A percentile compares a stretch with the other conserved stretches of the same genome.
These are phyloP conservation scores for Laothoe populi DNA, from an alignment of 2,888 invertebrate genomes.

Conservation along the genomic window DNA sequence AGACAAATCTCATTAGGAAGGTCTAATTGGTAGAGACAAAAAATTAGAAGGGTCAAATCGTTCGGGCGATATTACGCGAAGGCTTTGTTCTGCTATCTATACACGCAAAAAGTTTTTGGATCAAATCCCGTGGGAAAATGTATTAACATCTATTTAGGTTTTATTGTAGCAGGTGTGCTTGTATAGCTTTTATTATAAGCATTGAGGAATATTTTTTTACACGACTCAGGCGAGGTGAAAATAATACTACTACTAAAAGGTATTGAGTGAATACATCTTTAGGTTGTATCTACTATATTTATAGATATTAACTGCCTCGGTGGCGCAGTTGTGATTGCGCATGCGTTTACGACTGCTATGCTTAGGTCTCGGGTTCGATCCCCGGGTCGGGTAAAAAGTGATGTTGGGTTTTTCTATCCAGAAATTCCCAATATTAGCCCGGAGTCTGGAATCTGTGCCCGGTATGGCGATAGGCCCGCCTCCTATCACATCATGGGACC, in stretches of 20 bases:
- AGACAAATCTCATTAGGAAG: background rate
- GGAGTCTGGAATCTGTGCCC: too few relatives aligned
- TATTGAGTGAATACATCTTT: too few relatives aligned
- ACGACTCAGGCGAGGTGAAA: background rate
- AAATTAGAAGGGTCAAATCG: conserved; percentile 10
- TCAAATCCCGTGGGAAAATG: background rate
- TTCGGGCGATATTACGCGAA: background rate
- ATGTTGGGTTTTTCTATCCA: too few relatives aligned
- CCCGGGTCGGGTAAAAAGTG: too few relatives aligned
- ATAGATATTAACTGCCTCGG: too few relatives aligned
- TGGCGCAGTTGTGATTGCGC: too few relatives aligned
- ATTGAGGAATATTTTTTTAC: background rate
- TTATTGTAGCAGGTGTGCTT: background rate
- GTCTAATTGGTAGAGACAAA: conserved; percentile 9
- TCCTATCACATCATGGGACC: too few relatives aligned
- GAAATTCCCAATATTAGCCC: too few relatives aligned
- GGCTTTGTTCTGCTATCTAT: background rate
- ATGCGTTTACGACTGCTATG: too few relatives aligned
- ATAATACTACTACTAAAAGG: background rate
- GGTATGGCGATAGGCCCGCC: too few relatives aligned
- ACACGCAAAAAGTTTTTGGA: background rate
- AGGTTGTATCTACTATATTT: too few relatives aligned
- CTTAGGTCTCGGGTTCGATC: too few relatives aligned
- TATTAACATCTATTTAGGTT: conserved; percentile 1
- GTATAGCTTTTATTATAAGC: background rate